A percentile compares a stretch with the other conserved stretches of the same genome.
These are phyloP conservation scores for Eufriesea mexicana DNA, from an alignment of 1,140 invertebrate genomes.

Conservation along the genomic window DNA sequence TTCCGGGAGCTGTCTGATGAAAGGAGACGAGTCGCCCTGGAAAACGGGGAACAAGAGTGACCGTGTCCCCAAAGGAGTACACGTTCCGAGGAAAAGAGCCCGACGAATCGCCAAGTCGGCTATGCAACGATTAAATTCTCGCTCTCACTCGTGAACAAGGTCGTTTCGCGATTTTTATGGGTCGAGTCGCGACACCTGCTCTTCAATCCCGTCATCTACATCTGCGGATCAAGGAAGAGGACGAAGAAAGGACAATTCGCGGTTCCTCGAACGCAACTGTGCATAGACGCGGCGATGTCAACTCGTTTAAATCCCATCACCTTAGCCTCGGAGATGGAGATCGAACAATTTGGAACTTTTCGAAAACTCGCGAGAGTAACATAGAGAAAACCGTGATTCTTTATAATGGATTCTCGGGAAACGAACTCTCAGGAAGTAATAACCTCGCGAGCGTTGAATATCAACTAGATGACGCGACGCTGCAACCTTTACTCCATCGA, in stretches of 20 bases:
- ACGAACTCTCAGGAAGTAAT: constrained; percentile 2
- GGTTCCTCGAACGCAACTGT: no score
- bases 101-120: background rate
- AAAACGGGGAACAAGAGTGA: background rate
- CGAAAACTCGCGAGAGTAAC: background rate
- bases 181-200: no score
- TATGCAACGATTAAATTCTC: background rate
- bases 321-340: no score
- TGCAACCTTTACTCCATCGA: background rate
- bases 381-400: background rate
- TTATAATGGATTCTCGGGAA: background rate
- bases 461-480: background rate
- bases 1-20: constrained; percentile 1
- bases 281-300: no score
- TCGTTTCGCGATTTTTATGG: no score
- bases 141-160: background rate
- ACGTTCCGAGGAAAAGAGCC: no score
- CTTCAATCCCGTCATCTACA: no score
- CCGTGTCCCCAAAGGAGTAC: background rate
- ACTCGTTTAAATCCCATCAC: no score
- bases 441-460: constrained; percentile 13
- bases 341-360: background rate
- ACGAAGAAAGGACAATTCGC: no score
- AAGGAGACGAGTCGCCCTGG: background rate
- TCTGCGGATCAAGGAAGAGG: no score